Evolutionary conservation across 2,888 invertebrate genomes (phyloP).

Genomic region (Cephus sareptanus): DNA sequence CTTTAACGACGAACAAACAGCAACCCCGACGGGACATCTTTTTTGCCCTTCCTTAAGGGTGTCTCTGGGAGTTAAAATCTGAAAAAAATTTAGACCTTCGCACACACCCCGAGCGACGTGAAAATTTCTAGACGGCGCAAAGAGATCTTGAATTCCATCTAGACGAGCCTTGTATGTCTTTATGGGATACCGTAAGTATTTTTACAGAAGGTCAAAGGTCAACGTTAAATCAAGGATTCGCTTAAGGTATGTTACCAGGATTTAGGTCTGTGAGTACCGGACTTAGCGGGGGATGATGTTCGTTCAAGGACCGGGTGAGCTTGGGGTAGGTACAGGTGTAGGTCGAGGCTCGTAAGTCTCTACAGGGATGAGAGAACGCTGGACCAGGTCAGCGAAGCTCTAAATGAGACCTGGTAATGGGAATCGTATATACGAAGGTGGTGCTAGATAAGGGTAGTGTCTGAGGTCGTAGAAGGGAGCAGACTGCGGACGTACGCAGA

Average conservation of each 20-base stretch:
- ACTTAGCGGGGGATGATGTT: not conserved
- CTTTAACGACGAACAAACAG: slow-evolving; percentile 4
- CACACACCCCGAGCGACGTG: not conserved
- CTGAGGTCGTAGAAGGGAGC: not conserved
- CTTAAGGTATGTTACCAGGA: not conserved
- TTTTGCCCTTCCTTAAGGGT: not conserved
- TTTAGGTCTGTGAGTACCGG: not conserved
- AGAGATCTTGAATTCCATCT: not conserved
- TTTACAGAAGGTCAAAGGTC: not conserved
- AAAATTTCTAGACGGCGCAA: not conserved
- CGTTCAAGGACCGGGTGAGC: not conserved
- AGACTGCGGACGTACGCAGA: not conserved
- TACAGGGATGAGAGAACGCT: not conserved
- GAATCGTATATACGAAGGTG: not conserved
- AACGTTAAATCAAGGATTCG: not conserved
- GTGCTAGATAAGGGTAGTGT: not conserved
- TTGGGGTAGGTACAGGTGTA: not conserved
- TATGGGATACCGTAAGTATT: not conserved
- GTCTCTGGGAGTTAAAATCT: not conserved
- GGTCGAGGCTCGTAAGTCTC: not conserved
- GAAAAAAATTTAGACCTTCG: not conserved
- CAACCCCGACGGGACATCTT: not conserved
- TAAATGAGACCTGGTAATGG: not conserved
- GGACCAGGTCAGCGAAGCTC: not conserved
- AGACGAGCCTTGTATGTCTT: not conserved